phyloP scores from a whole-genome alignment of 2,113 vertebrate species.

The Hyaena hyaena region DNA sequence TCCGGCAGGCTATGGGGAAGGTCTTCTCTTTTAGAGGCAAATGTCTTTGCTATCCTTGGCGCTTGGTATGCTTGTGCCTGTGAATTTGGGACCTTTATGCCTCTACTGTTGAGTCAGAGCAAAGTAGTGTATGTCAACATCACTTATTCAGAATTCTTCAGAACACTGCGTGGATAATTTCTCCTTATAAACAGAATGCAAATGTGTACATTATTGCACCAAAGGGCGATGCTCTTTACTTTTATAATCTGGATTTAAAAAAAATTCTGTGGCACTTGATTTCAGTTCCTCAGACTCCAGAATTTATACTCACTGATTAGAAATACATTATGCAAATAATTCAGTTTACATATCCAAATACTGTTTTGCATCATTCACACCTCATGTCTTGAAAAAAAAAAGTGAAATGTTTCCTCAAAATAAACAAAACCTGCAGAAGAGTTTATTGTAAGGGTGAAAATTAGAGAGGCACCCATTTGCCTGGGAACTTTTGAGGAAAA shows the following conservation, averaged over 20 bases:
- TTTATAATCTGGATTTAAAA: constrained; percentile 58
- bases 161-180: constrained; percentile 53
- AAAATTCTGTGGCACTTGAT: constrained; percentile 65
- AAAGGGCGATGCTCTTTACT: constrained; percentile 50
- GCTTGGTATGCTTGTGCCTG: background rate
- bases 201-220: constrained; percentile 9
- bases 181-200: constrained; percentile 52
- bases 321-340: constrained; percentile 81
- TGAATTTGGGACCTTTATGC: constrained; percentile 34
- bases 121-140: constrained; percentile 7
- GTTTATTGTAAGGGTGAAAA: constrained; percentile 79
- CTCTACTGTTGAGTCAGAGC: constrained; percentile 15
- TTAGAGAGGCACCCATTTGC: constrained; percentile 66
- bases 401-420: constrained; percentile 86
- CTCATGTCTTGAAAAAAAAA: constrained; percentile 82
- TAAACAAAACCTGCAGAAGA: constrained; percentile 83
- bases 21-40: background rate
- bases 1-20: background rate
- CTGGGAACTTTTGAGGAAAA: constrained; percentile 74
- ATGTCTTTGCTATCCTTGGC: background rate
- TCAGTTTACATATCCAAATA: constrained; percentile 81
- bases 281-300: constrained; percentile 65
- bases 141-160: constrained; percentile 57
- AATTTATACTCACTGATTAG: constrained; percentile 79
- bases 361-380: constrained; percentile 86